phyloP scores from a whole-genome alignment of 2,888 invertebrate genomes.

The Luperina testacea region DNA sequence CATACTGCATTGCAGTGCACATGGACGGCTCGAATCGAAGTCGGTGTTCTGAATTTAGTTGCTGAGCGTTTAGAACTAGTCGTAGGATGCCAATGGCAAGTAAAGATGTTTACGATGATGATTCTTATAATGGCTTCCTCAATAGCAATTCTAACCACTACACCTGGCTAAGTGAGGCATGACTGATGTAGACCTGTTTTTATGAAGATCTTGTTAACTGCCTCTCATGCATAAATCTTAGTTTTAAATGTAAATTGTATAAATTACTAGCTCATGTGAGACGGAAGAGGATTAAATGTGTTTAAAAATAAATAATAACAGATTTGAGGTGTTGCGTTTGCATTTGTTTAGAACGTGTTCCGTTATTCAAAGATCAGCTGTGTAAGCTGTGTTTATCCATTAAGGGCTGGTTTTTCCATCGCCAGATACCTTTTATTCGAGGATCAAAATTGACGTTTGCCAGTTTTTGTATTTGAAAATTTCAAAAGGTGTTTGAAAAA shows the following conservation, averaged over 20 bases:
- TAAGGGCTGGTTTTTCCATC: too few species aligned
- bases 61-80: conserved; percentile 21
- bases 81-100: conserved; percentile 33
- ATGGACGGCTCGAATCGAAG: conserved; percentile 7
- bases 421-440: too few species aligned
- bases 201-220: conserved; percentile 47
- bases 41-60: conserved; percentile 22
- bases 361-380: neutral
- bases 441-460: too few species aligned
- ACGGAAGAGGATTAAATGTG: conserved; percentile 4
- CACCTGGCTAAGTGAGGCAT: conserved; percentile 52
- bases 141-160: conserved; percentile 38
- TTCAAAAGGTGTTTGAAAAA: too few species aligned
- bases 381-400: neutral
- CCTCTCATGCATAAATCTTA: conserved; percentile 43
- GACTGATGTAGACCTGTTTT: conserved; percentile 52
- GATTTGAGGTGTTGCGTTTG: neutral
- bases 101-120: conserved; percentile 45
- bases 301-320: conserved; percentile 3
- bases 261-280: conserved; percentile 34
- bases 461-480: too few species aligned
- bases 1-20: conserved; percentile 15
- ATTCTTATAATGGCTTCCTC: conserved; percentile 59
- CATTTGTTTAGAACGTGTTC: neutral
- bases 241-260: conserved; percentile 50